Percentiles rank a stretch among this genome's conserved stretches.
These are phyloP conservation scores for Elgaria multicarinata DNA, from an alignment of 2,113 vertebrate species.

Conservation along the genomic window DNA sequence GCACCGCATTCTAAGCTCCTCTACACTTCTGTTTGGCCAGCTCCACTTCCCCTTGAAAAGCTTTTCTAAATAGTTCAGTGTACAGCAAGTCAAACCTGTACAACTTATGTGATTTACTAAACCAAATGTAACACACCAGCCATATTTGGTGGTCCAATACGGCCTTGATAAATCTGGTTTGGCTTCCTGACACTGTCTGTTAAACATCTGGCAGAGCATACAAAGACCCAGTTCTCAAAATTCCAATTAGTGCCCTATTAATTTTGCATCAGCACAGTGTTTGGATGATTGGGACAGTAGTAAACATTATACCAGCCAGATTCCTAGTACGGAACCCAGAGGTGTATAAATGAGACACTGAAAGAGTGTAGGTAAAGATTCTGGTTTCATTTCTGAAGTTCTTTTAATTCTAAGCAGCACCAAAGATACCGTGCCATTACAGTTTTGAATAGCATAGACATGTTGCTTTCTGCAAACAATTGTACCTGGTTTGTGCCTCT, in stretches of 20 bases:
- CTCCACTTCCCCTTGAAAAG: not conserved
- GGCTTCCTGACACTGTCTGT: not conserved
- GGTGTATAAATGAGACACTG: not conserved
- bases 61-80: not conserved
- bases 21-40: not conserved
- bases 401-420: not conserved
- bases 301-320: not conserved
- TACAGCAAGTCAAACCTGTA: not conserved
- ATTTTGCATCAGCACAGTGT: not conserved
- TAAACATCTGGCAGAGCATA: not conserved
- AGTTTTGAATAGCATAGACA: constrained; percentile 45
- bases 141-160: not conserved
- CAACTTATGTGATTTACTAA: not conserved
- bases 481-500: constrained; percentile 52
- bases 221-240: not conserved
- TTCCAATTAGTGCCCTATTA: not conserved
- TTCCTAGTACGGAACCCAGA: not conserved
- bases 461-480: constrained; percentile 56
- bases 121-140: not conserved
- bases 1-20: not conserved
- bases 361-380: not conserved
- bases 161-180: not conserved
- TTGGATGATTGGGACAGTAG: not conserved
- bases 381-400: not conserved
- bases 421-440: constrained; percentile 22